Percentiles rank a stretch among this genome's conserved stretches.
Evolutionary conservation across 2,888 invertebrate genomes (phyloP).

Genomic region (Osmoderma eremita): DNA sequence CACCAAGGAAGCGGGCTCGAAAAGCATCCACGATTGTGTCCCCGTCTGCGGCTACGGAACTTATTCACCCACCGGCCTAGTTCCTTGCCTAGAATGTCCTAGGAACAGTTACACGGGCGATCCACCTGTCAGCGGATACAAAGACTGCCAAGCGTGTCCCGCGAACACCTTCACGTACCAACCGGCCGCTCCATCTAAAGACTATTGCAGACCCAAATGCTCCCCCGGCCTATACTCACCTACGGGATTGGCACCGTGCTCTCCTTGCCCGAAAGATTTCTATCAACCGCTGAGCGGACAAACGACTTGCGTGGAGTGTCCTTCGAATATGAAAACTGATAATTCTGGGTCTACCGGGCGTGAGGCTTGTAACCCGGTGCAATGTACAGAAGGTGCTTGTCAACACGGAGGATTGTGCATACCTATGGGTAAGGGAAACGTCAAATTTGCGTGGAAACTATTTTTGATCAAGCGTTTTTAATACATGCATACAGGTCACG

Average conservation of each 20-base stretch:
- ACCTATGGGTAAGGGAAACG: slow-evolving; percentile 70
- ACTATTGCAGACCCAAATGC: slow-evolving; percentile 88
- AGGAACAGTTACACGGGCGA: slow-evolving; percentile 89
- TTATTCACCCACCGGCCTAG: slow-evolving; percentile 92
- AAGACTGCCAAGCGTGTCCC: slow-evolving; percentile 93
- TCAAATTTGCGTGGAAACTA: background rate
- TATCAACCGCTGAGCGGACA: slow-evolving; percentile 89
- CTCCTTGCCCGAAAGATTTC: slow-evolving; percentile 90
- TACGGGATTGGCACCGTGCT: slow-evolving; percentile 88
- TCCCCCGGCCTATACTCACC: slow-evolving; percentile 90
- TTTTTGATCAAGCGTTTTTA: slow-evolving; percentile 24
- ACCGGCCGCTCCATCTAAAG: slow-evolving; percentile 86
- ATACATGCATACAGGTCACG: slow-evolving; percentile 69
- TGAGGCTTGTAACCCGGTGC: slow-evolving; percentile 87
- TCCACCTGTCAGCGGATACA: slow-evolving; percentile 90
- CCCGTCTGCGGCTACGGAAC: slow-evolving; percentile 97
- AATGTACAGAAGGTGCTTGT: slow-evolving; percentile 88
- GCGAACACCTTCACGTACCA: slow-evolving; percentile 90
- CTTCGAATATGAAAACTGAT: slow-evolving; percentile 88
- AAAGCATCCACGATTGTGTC: slow-evolving; percentile 85
- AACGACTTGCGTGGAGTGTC: slow-evolving; percentile 88
- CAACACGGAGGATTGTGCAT: slow-evolving; percentile 92
- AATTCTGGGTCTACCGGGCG: slow-evolving; percentile 81
- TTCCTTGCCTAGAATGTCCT: slow-evolving; percentile 93
- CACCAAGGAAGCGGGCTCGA: slow-evolving; percentile 90